phyloP scores from a whole-genome alignment of 2,113 vertebrate genomes.

The Passer domesticus region DNA sequence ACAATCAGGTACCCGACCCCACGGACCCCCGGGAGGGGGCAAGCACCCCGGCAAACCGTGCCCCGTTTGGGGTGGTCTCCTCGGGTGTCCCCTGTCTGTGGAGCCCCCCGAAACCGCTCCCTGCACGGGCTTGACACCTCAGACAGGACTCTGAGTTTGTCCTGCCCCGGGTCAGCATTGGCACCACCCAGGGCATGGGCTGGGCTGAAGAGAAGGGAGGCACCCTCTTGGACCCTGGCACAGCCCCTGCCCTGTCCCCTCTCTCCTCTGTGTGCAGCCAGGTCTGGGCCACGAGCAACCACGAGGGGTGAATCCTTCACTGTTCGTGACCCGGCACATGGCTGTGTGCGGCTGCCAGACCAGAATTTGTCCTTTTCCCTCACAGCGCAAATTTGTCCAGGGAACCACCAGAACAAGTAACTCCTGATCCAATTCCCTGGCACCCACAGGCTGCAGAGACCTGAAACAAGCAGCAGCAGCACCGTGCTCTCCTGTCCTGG shows the following conservation, averaged over 20 bases:
- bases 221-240: not conserved
- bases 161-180: accelerated
- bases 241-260: not conserved
- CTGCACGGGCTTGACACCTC: accelerated
- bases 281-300: not conserved
- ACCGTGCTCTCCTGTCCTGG: not conserved
- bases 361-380: not conserved
- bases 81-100: accelerated
- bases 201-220: not conserved
- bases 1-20: not conserved
- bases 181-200: not conserved
- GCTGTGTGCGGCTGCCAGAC: not conserved
- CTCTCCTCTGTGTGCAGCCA: not conserved
- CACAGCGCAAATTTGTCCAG: accelerated
- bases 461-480: not conserved
- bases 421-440: not conserved
- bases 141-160: not conserved
- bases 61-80: accelerated
- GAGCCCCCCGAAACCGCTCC: not conserved
- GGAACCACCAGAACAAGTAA: not conserved
- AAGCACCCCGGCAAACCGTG: accelerated
- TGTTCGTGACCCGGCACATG: not conserved
- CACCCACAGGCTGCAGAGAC: not conserved
- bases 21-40: accelerated
- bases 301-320: accelerated